Conservation (phyloP, 1,140 invertebrate species). For the Rhopalosiphum padi region DNA sequence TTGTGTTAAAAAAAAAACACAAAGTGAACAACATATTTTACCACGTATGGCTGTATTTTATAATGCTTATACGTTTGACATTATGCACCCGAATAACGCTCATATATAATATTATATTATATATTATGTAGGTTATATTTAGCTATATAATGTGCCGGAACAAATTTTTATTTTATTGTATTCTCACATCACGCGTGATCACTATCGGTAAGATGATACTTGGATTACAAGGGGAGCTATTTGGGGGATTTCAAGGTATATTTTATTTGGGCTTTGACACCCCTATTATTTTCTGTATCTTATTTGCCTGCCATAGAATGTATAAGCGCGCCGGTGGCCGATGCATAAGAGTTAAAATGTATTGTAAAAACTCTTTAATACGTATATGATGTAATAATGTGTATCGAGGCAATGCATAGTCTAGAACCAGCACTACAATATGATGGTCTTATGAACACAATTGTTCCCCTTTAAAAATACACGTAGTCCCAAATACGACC, state of each 20-base stretch:
- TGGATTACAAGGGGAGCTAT: not conserved
- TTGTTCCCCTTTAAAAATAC: not conserved
- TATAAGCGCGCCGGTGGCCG: not conserved
- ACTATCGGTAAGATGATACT: not conserved
- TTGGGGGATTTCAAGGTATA: not conserved
- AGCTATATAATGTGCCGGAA: not conserved
- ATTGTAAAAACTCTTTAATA: not conserved
- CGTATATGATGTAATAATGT: no score
- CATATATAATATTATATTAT: not conserved
- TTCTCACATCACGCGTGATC: not conserved
- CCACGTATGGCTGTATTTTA: no score
- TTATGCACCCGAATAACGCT: not conserved
- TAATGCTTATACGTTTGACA: not conserved
- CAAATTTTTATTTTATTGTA: not conserved
- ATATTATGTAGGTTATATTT: not conserved
- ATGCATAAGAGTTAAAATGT: not conserved
- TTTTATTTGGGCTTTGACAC: no score
- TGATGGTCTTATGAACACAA: no score
- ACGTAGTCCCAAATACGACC: no score
- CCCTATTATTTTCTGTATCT: not conserved
- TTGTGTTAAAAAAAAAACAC: not conserved
- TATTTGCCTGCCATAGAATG: not conserved
- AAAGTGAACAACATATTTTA: not conserved
- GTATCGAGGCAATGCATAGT: not conserved
- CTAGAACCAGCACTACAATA: no score